A percentile compares a stretch with the other conserved stretches of the same genome.
Evolutionary conservation across 92 coral and sea anemone species (phyloP).

Genomic region (Umimayanthus kanabou): DNA sequence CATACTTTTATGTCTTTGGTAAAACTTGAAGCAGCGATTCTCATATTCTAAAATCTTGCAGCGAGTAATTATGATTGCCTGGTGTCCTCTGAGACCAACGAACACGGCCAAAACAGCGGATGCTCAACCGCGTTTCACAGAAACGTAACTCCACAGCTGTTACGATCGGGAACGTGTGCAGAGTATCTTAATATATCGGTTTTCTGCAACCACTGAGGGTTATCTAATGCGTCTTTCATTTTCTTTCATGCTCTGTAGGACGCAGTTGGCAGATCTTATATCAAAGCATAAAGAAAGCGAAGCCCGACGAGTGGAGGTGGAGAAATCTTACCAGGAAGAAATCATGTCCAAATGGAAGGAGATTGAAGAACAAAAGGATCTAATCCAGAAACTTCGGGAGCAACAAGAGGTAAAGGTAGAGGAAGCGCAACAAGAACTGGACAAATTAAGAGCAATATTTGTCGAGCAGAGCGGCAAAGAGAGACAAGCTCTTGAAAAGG

Average conservation of each 20-base stretch:
- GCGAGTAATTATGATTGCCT: too few species aligned
- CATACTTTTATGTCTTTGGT: too few species aligned
- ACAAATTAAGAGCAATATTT: conserved; percentile 58
- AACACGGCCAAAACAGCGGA: too few species aligned
- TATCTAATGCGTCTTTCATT: neutral
- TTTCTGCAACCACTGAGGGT: neutral
- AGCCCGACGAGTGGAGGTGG: conserved; percentile 82
- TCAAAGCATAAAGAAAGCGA: conserved; percentile 93
- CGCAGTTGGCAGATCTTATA: conserved; percentile 76
- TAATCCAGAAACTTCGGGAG: conserved; percentile 69
- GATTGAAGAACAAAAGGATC: conserved; percentile 82
- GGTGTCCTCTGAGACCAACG: too few species aligned
- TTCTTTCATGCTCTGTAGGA: conserved; percentile 48
- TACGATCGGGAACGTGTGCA: neutral
- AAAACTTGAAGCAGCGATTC: too few species aligned
- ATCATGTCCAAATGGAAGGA: conserved; percentile 80
- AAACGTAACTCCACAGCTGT: neutral
- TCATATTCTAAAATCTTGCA: too few species aligned
- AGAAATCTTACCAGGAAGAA: conserved; percentile 74
- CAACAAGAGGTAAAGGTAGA: conserved; percentile 67
- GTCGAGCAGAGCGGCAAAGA: conserved; percentile 61
- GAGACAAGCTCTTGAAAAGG: conserved; percentile 57
- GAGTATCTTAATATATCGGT: neutral
- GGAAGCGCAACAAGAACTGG: conserved; percentile 68
- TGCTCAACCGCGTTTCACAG: too few species aligned